A percentile compares a stretch with the other conserved stretches of the same genome.
Conservation (phyloP, 2,888 invertebrate genomes). For the Cephus sareptanus region DNA sequence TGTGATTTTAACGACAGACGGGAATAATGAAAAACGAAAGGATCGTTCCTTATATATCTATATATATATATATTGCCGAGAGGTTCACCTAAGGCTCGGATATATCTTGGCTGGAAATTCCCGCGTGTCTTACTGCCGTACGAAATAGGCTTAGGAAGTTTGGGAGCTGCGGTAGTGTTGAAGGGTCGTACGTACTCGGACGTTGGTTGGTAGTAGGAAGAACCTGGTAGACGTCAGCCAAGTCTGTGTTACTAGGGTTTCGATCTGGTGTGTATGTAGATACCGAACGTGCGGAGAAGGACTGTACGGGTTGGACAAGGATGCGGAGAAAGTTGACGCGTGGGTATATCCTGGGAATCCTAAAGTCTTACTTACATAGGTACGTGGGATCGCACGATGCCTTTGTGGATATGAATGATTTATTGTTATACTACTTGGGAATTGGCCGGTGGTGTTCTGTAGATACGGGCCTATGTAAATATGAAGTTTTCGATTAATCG, state of each 20-base stretch:
- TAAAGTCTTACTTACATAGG: background rate
- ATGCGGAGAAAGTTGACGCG: conserved; percentile 16
- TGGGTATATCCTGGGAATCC: conserved; percentile 1
- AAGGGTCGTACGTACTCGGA: background rate
- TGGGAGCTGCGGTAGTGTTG: background rate
- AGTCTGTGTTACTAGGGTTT: background rate
- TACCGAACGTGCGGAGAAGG: background rate
- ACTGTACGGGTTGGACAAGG: conserved; percentile 11
- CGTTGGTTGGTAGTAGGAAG: background rate
- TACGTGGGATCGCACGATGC: background rate
- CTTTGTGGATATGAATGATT: background rate
- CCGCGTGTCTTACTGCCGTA: background rate
- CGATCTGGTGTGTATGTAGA: background rate
- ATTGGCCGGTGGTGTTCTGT: background rate
- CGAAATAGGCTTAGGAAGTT: background rate
- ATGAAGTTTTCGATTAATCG: background rate
- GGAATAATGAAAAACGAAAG: background rate
- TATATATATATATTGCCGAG: background rate
- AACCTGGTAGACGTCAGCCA: background rate
- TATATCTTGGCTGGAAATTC: background rate
- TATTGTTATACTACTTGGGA: conserved; percentile 1
- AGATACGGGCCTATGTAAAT: background rate
- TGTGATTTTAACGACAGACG: background rate
- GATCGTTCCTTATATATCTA: background rate
- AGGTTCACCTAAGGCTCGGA: background rate